Evolutionary conservation across 2,888 invertebrate species (phyloP).

Genomic region (Odontomyia ornata): DNA sequence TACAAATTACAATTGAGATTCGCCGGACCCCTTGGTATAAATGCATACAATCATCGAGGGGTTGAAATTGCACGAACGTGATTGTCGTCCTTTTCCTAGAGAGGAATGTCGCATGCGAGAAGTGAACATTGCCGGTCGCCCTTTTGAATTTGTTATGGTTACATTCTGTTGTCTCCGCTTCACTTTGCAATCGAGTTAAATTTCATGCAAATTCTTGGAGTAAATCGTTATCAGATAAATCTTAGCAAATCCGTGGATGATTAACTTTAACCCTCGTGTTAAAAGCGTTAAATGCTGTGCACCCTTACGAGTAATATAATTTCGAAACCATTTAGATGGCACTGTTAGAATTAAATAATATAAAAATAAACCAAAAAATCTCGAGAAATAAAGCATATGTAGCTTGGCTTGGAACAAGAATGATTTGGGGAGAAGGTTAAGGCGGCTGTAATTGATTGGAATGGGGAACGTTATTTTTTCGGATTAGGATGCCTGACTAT

Average conservation of each 20-base stretch:
- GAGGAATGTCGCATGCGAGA: background rate
- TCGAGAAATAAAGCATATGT: background rate
- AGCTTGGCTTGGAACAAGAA: background rate
- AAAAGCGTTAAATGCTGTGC: slow-evolving; percentile 44
- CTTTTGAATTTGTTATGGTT: slow-evolving; percentile 14
- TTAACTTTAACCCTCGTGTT: slow-evolving; percentile 46
- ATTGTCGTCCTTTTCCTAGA: background rate
- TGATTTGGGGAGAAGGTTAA: background rate
- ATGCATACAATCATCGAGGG: background rate
- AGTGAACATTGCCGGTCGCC: background rate
- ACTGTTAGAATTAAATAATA: background rate
- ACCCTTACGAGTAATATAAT: background rate
- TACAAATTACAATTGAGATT: slow-evolving; percentile 60
- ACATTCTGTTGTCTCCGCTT: background rate
- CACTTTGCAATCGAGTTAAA: slow-evolving; percentile 45
- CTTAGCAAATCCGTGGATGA: slow-evolving; percentile 49
- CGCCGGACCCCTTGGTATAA: background rate
- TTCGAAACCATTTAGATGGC: slow-evolving; percentile 1
- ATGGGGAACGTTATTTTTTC: too few species aligned
- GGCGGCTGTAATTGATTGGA: too few species aligned
- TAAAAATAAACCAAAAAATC: background rate
- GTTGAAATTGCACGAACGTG: background rate
- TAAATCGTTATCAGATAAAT: slow-evolving; percentile 52
- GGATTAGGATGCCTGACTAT: too few species aligned
- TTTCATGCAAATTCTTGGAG: slow-evolving; percentile 47